Base-by-base conservation (phyloP, 2,888 invertebrate genomes). In the Drosophila macrospina region DNA sequence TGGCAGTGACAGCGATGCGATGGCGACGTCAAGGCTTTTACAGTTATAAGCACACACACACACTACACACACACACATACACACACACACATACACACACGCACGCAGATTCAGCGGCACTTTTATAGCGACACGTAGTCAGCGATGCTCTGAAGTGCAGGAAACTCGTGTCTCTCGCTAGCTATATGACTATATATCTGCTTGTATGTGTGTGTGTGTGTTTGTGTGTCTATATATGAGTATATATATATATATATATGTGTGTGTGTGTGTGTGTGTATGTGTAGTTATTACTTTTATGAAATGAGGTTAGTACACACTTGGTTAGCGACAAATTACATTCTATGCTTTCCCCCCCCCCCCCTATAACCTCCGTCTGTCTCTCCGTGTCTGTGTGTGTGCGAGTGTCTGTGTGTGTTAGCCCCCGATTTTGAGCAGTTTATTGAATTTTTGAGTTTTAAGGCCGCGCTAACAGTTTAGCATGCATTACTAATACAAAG, bases 281-380 rank as follows among this genome's bases (percentile, higher is more conserved):
- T 78, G 74, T 74, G 75, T 86, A 89, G 89, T 89, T 86, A 88
- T 89, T 89, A 89, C 86, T 86, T 89, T 89, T 86, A 89, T 89
- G 89, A 86, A 86, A 86, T 89, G 85, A 86, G 85, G 85, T 86
- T 86, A 86, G 85, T 89, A 85, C 86, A 89, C 85, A 86, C 85
- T 86, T 86, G 85, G 85, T 89, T 86, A 86, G 85, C 85, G 85
- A 88, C 89, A 89, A 86, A 86, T 86, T 88, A 86, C 83, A 86
- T 79, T 73, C 70, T 81, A 64, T 68, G 32, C n/a, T 6, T 10
- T 8, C 24, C 13, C 13, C 5, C n/a, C 26, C 26, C 5, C n/a
- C 3, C 7, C 11, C 50, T 11, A 10, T 6, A n/a, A 26, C 4
- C 39, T 10, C 10, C 10, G 30, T 4, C 1, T 32, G 32, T 20